These are phyloP conservation scores for Rhinatrema bivittatum DNA, from an alignment of 2,797 vertebrate species.

Conservation along the genomic window DNA sequence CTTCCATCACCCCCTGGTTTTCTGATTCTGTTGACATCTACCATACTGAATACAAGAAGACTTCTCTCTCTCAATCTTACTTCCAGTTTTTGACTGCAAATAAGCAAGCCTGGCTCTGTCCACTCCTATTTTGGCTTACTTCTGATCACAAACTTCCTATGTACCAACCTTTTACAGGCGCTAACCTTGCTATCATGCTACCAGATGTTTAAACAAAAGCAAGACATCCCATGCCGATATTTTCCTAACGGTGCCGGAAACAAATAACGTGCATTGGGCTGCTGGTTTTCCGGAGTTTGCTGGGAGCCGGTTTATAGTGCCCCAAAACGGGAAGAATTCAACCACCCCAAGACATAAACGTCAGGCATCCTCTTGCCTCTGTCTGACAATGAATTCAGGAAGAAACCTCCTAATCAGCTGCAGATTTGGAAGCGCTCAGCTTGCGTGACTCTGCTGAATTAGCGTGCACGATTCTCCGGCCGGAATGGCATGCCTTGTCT, in stretches of 20 bases:
- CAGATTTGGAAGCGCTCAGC: slow-evolving; percentile 17
- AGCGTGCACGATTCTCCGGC: too few species aligned
- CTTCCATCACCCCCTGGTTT: too few species aligned
- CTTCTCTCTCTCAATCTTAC: too few species aligned
- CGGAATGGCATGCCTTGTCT: too few species aligned
- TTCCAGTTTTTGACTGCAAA: too few species aligned
- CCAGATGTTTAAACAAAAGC: too few species aligned
- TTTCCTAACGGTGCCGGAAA: too few species aligned
- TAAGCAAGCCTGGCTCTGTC: background rate
- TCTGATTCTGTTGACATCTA: too few species aligned
- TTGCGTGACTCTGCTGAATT: slow-evolving; percentile 14
- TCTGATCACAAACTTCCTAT: background rate
- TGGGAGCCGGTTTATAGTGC: slow-evolving; percentile 11
- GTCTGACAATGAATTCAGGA: slow-evolving; percentile 42
- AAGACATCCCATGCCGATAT: too few species aligned
- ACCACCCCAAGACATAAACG: slow-evolving; percentile 24
- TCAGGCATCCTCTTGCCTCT: slow-evolving; percentile 39
- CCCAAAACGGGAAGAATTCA: slow-evolving; percentile 16
- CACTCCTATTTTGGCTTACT: background rate
- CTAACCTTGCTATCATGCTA: slow-evolving; percentile 4
- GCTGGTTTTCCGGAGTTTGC: too few species aligned
- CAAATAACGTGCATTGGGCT: too few species aligned
- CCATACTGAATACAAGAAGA: too few species aligned
- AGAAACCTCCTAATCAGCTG: slow-evolving; percentile 34
- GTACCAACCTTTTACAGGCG: background rate